phyloP scores from a whole-genome alignment of 2,113 vertebrate genomes.

The Oncorhynchus gorbuscha region DNA sequence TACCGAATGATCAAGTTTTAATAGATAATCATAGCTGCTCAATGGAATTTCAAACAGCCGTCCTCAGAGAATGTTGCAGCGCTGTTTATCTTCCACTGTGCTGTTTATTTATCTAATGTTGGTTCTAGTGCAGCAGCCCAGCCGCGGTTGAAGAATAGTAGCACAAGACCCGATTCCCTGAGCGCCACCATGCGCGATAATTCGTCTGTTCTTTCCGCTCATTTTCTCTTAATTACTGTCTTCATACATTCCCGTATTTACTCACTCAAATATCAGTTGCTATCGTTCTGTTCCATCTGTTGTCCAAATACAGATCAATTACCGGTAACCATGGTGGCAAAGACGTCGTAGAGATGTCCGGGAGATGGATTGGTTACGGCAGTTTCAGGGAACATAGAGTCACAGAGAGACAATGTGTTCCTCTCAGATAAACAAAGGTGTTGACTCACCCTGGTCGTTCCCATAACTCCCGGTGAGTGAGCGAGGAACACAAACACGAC shows the following conservation, averaged over 20 bases:
- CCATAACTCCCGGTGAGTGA: too few relatives aligned
- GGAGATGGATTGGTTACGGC: too few relatives aligned
- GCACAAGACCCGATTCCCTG: too few relatives aligned
- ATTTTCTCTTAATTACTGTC: not conserved
- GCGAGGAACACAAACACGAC: too few relatives aligned
- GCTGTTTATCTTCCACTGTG: too few relatives aligned
- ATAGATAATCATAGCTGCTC: slow-evolving; percentile 50
- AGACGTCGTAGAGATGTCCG: too few relatives aligned
- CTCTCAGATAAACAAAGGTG: too few relatives aligned
- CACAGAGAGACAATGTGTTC: too few relatives aligned
- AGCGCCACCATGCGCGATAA: not conserved
- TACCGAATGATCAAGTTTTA: slow-evolving; percentile 42
- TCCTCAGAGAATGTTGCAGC: slow-evolving; percentile 26
- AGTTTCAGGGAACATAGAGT: too few relatives aligned
- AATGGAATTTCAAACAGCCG: slow-evolving; percentile 53
- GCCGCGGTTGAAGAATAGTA: not conserved
- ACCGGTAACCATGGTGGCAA: too few relatives aligned
- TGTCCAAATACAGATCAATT: too few relatives aligned
- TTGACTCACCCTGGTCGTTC: too few relatives aligned
- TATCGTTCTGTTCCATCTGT: not conserved
- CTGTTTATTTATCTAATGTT: not conserved
- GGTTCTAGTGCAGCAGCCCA: not conserved
- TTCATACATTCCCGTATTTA: not conserved
- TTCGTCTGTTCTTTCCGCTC: not conserved
- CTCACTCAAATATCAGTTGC: not conserved